Percentiles rank a stretch among this genome's conserved stretches.
phyloP scores from a whole-genome alignment of 2,888 invertebrate species.

The Drosophila mayaguana region DNA sequence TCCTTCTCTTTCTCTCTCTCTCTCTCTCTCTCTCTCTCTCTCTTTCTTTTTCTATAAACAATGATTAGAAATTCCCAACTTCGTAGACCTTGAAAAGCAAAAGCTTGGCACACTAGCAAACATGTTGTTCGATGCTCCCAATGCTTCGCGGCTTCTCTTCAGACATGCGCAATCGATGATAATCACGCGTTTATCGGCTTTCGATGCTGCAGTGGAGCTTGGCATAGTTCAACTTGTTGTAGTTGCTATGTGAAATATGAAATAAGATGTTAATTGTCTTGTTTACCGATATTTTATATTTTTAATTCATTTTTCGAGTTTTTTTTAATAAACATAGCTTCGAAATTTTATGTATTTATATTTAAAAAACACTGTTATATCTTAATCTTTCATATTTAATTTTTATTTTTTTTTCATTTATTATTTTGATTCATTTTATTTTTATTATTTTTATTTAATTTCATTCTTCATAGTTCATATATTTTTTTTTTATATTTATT shows the following conservation, averaged over 20 bases:
- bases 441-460: no score
- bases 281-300: neutral
- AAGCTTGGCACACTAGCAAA: slow-evolving; percentile 28
- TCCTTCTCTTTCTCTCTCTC: neutral
- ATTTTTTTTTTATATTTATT: no score
- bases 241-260: neutral
- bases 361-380: no score
- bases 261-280: neutral
- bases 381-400: no score
- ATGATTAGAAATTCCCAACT: slow-evolving; percentile 32
- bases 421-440: neutral
- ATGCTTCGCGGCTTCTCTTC: no score
- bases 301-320: neutral
- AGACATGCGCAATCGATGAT: neutral
- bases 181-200: slow-evolving; percentile 11
- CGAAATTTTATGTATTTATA: no score
- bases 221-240: neutral
- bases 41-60: neutral
- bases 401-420: neutral
- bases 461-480: no score
- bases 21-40: neutral
- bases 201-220: slow-evolving; percentile 23
- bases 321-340: no score
- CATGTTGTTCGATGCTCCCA: neutral
- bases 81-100: slow-evolving; percentile 55